phyloP scores from a whole-genome alignment of 2,113 vertebrate species.

The Petaurus breviceps region DNA sequence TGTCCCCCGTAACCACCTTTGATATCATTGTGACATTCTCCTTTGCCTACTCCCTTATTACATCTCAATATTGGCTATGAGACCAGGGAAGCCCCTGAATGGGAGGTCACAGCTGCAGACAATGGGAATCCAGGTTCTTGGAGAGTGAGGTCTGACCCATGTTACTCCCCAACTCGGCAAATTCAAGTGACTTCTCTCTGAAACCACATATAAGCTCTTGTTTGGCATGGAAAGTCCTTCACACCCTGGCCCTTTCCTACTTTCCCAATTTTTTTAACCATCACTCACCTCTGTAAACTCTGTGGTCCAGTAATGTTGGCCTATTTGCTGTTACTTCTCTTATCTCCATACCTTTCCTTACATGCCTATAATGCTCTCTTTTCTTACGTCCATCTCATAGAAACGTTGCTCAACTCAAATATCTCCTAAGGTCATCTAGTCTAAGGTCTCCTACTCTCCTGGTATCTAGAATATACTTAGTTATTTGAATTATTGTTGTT shows the following conservation, averaged over 20 bases:
- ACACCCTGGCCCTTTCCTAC: no score
- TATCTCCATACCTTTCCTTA: not conserved
- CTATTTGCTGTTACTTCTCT: not conserved
- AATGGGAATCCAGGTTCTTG: not conserved
- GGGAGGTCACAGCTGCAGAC: not conserved
- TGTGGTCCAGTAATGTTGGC: not conserved
- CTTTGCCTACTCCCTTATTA: no score
- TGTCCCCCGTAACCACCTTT: no score
- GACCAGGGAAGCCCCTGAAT: not conserved
- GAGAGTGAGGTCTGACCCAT: not conserved
- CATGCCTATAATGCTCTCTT: not conserved
- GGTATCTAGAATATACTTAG: not conserved
- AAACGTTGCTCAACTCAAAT: not conserved
- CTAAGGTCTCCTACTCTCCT: not conserved
- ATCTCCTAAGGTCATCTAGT: not conserved
- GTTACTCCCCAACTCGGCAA: not conserved
- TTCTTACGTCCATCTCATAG: not conserved
- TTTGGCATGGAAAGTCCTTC: not conserved
- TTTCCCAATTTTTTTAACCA: no score
- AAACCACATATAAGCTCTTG: not conserved
- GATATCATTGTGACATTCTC: no score
- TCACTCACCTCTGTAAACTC: no score
- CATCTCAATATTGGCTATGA: not conserved
- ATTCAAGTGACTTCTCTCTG: not conserved
- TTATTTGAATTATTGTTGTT: not conserved